A percentile compares a stretch with the other conserved stretches of the same genome.
phyloP scores from a whole-genome alignment of 2,888 invertebrate genomes.

The Eupithecia subumbrata region DNA sequence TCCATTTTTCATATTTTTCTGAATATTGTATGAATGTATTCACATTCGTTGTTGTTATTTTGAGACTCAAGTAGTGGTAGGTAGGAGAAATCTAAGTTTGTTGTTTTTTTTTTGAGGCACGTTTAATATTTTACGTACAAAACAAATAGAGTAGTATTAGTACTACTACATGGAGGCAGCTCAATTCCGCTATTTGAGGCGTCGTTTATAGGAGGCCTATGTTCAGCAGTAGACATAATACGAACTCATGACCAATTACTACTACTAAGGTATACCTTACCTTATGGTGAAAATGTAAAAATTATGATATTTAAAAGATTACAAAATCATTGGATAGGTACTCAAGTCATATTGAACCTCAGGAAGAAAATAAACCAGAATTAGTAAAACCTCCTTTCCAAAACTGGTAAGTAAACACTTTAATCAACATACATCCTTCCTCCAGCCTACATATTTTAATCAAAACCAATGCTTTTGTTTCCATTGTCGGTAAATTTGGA shows the following conservation, averaged over 20 bases:
- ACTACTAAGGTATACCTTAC: no score
- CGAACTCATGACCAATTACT: no score
- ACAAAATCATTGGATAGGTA: not conserved
- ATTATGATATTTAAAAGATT: no score
- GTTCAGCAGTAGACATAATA: no score
- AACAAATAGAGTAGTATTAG: no score
- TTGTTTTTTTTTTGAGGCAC: no score
- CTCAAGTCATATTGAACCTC: not conserved
- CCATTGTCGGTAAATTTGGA: conserved; percentile 57
- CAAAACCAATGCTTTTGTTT: conserved; percentile 61
- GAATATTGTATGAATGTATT: not conserved
- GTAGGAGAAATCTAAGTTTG: no score
- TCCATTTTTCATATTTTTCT: not conserved
- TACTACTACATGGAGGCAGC: no score
- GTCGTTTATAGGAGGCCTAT: no score
- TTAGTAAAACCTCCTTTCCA: not conserved
- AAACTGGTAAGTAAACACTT: not conserved
- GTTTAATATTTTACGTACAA: no score
- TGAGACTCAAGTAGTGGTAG: not conserved
- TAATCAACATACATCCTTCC: not conserved
- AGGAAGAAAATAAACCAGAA: not conserved
- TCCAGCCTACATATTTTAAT: conserved; percentile 49
- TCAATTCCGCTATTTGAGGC: no score
- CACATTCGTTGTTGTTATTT: not conserved
- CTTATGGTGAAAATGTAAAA: no score